Base-by-base conservation (phyloP, 2,888 invertebrate genomes). In the Margaritifera margaritifera region DNA sequence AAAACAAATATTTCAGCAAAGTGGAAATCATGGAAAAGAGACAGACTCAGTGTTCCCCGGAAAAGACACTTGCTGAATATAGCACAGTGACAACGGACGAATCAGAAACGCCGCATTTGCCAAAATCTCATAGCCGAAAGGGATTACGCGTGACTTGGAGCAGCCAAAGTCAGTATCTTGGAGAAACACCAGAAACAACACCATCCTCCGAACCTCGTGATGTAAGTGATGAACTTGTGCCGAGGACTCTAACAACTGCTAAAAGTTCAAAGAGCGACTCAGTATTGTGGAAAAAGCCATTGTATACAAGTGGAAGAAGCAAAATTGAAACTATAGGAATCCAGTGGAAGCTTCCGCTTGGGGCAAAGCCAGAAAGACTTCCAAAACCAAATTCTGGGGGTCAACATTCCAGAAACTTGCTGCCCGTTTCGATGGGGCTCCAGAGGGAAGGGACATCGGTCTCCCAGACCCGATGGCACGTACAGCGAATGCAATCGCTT, bases 121-220 rank as follows among this genome's bases (percentile, higher is more conserved):
- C 62, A 66, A 71, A 72, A 61, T 69, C 69, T 42, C 53, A 71
- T 58, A 77, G 75, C 57, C 76, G 72, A 54, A 79, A 77, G 61
- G 77, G 75, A 52, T 63, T 78, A 20, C 75, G 80, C 20, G 80
- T 81, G 11, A 78, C 80, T 1, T 81, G 80, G 80, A 81, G 79
- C 52, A 73, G 79, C 25, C 72, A 71, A 31, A 77, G 73, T 51
- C 71, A 67, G 24, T 72, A 66, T 64, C 71, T 75, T 56, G 64
- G 64, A 5, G 66, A 62, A 18, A 65, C 53, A 15, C 42, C 64
- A n/a, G 57, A 62, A 6, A 19, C 60, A 15, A 42, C 62, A 22
- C 24, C 54, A 11, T 25, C 51, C 19, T n/a, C 69, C 31, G 54
- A 55, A 27, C 27, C 62, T 58, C 56, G 69, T 22, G 62, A 66